A percentile compares a stretch with the other conserved stretches of the same genome.
Evolutionary conservation across 2,888 invertebrate genomes (phyloP).

Genomic region (Pseudeuparius sepicola): DNA sequence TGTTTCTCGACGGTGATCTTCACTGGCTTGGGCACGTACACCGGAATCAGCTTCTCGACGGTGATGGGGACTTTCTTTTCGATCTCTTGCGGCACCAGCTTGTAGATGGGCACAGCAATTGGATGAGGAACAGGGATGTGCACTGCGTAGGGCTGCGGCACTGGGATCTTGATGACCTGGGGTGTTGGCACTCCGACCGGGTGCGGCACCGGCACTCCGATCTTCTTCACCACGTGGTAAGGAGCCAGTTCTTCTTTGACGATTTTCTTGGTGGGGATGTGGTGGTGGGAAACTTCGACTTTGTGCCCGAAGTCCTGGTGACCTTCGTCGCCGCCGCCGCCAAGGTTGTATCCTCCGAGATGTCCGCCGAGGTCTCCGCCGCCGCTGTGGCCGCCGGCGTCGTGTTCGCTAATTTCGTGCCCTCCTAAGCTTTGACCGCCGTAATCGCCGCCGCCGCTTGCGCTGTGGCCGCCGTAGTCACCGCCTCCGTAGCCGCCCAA

Average conservation of each 20-base stretch:
- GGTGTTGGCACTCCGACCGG: constrained; percentile 64
- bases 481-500: constrained; percentile 24
- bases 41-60: constrained; percentile 61
- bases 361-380: constrained; percentile 12
- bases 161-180: constrained; percentile 58
- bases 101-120: constrained; percentile 62
- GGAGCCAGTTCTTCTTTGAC: constrained; percentile 60
- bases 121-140: constrained; percentile 62
- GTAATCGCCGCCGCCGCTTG: constrained; percentile 11
- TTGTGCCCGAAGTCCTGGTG: constrained; percentile 42
- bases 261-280: constrained; percentile 47
- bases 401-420: constrained; percentile 6
- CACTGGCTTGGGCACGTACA: constrained; percentile 63
- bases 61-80: constrained; percentile 64
- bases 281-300: constrained; percentile 44
- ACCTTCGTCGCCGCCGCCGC: constrained; percentile 31
- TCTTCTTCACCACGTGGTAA: constrained; percentile 59
- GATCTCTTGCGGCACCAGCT: constrained; percentile 59
- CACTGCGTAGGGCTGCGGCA: constrained; percentile 66
- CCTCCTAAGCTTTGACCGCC: constrained; percentile 2
- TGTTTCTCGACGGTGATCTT: constrained; percentile 67
- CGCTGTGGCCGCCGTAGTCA: constrained; percentile 5
- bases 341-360: constrained; percentile 16
- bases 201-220: constrained; percentile 62
- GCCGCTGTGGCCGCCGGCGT: constrained; percentile 25